Base-by-base conservation (phyloP, 1,140 invertebrate species). In the Cecropterus lyciades region DNA sequence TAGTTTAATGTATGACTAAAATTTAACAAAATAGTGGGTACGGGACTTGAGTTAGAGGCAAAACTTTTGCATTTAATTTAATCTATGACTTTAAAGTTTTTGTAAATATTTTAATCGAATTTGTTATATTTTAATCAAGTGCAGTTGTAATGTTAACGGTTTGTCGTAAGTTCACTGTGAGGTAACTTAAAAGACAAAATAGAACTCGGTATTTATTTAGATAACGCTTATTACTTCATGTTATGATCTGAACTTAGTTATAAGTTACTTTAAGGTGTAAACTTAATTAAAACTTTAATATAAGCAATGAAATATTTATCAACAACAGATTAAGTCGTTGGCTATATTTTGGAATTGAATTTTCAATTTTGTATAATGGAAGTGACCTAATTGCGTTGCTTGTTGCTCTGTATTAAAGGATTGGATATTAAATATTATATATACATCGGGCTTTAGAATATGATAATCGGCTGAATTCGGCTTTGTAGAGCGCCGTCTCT, bases 211-310 rank as follows among this genome's bases (percentile, higher is more conserved):
- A 57, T 53, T 63, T 66, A 72, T 73, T 72, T 72, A 68, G 72
- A 72, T 64, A 64, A 70, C 56, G 69, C 70, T 72, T 73, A 59
- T 30, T 59, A 78, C 57, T 72, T 68, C 55, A 67, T 74, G 20
- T 72, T 55, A 69, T 73, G 75, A 75, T 77, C 72, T 77, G 77
- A 77, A 33, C 7, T 60, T 71, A 75, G 46, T 53, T 62, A 9
- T 70, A 64, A 69, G 49, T n/a, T n/a, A n/a, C n/a, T n/a, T n/a
- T n/a, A n/a, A n/a, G n/a, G 30, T 16, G 10, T 33, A 33, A 33
- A 33, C 30, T 33, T 33, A 33, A 33, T 33, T 33, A 33, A 9
- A 4, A 33, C 30, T 33, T 33, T 33, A 10, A 33, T 33, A 1
- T 33, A 33, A 33, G 6, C 0, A 33, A 24, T 24, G 5, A 40